Evolutionary conservation across 2,888 invertebrate species (phyloP), one percentile per base, ranked within the genome.

Genomic region (Macrophya alboannulata): DNA sequence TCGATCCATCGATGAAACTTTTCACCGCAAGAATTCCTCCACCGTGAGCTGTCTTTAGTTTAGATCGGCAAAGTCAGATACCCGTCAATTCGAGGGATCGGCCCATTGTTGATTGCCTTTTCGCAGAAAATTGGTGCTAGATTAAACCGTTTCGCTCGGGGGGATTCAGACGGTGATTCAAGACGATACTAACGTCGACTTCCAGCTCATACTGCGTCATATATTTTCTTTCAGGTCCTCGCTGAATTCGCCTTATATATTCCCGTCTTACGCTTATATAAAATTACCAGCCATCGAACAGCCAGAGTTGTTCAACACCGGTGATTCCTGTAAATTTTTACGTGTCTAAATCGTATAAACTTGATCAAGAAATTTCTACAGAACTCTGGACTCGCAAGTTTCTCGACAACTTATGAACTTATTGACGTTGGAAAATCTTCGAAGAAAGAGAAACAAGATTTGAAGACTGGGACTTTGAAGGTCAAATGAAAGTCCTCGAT

Each of bases 61-160:
- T 68, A 71, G 71, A 83, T 83, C 83, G 68, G 68, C 68, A 45
- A 48, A 65, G 65, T 83, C 81, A 31, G 83, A 83, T 83, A 68
- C 68, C 83, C 83, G 83, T 83, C 83, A 83, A 83, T 81, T 81
- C 59, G 81, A 43, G 59, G 62, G 81, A 81, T 83, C 31, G 88
- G 87, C 88, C 88, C 88, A 87, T 90, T 88, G 88, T 88, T 90
- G 89, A 87, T 90, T 89, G 88, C 89, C 89, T 90, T 88, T 89
- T 89, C 88, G 88, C 86, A 87, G 89, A 88, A 90, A 90, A 91
- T 91, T 90, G 89, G 89, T 88, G 88, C 59, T 77, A 88, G 88
- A 89, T 90, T 89, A 88, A 89, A 90, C 88, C 89, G 87, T 88
- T 88, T 86, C 87, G 86, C 68, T 43, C 48, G 51, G 48, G 71